Percentiles rank a stretch among this genome's conserved stretches.
Conservation (phyloP, 2,888 invertebrate genomes). For the Parnassius orleans region DNA sequence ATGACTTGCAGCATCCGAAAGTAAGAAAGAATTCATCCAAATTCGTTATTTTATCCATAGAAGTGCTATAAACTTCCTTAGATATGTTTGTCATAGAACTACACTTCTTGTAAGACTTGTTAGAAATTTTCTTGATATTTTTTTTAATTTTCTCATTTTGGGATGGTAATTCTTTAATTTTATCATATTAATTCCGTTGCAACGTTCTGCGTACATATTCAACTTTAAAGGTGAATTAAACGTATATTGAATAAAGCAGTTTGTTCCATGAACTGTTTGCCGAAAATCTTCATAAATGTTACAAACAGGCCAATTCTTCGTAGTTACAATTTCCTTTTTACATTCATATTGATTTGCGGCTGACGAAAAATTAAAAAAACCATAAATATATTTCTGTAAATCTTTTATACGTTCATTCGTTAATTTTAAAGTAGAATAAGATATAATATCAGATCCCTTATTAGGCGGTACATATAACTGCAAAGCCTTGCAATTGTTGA, state of each 20-base stretch:
- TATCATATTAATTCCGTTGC: not conserved
- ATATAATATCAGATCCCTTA: not conserved
- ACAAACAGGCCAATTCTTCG: constrained; percentile 1
- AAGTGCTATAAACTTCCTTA: constrained; percentile 39
- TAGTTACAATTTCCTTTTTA: not conserved
- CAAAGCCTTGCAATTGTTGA: constrained; percentile 15
- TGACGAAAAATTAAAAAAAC: constrained; percentile 1
- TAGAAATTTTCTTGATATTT: constrained; percentile 38
- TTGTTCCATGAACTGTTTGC: not conserved
- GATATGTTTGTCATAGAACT: constrained; percentile 53
- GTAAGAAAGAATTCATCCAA: constrained; percentile 64
- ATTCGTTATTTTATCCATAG: constrained; percentile 52
- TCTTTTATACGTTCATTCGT: not conserved
- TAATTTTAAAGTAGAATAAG: not conserved
- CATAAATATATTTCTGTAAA: constrained; percentile 1
- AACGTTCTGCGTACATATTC: not conserved
- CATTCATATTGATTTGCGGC: not conserved
- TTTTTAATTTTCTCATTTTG: not conserved
- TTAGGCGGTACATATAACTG: constrained; percentile 12
- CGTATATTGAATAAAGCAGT: not conserved
- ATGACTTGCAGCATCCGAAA: constrained; percentile 50
- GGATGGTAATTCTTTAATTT: not conserved
- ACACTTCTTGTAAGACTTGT: constrained; percentile 56
- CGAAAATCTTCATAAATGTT: not conserved
- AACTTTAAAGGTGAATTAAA: not conserved